These are phyloP conservation scores for Zaprionus davidi DNA, from an alignment of 1,140 invertebrate genomes.

Conservation along the genomic window DNA sequence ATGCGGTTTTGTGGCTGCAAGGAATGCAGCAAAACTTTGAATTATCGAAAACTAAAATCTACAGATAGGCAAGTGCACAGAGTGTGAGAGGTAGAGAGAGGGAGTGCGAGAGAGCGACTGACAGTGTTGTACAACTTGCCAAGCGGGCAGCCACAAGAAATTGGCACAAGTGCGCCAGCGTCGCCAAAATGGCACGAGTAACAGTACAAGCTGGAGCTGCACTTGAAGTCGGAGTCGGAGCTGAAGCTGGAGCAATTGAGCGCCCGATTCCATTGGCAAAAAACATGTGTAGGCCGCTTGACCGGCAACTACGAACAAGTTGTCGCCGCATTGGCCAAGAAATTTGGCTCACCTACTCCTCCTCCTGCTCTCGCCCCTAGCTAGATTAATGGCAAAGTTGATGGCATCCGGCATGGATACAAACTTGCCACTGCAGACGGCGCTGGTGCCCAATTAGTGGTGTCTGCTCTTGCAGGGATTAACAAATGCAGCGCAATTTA, in stretches of 20 bases:
- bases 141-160: conserved; percentile 47
- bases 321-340: conserved; percentile 21
- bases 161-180: conserved; percentile 72
- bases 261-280: conserved; percentile 36
- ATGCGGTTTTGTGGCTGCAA: conserved; percentile 73
- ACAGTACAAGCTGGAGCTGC: conserved; percentile 54
- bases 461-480: conserved; percentile 35
- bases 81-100: background rate
- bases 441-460: conserved; percentile 29
- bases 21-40: conserved; percentile 68
- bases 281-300: conserved; percentile 40
- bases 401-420: conserved; percentile 32
- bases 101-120: conserved; percentile 22
- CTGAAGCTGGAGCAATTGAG: conserved; percentile 37
- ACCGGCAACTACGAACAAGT: conserved; percentile 40
- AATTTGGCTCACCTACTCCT: conserved; percentile 8
- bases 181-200: conserved; percentile 70
- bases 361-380: background rate
- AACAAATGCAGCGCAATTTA: conserved; percentile 50
- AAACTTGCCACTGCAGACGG: conserved; percentile 17
- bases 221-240: background rate
- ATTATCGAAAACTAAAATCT: conserved; percentile 74
- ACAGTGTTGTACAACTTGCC: conserved; percentile 40
- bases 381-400: conserved; percentile 28
- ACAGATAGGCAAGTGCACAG: conserved; percentile 24